Percentiles rank a stretch among this genome's conserved stretches.
These are phyloP conservation scores for Proctacanthus coquilletti DNA, from an alignment of 1,140 invertebrate genomes.

Conservation along the genomic window DNA sequence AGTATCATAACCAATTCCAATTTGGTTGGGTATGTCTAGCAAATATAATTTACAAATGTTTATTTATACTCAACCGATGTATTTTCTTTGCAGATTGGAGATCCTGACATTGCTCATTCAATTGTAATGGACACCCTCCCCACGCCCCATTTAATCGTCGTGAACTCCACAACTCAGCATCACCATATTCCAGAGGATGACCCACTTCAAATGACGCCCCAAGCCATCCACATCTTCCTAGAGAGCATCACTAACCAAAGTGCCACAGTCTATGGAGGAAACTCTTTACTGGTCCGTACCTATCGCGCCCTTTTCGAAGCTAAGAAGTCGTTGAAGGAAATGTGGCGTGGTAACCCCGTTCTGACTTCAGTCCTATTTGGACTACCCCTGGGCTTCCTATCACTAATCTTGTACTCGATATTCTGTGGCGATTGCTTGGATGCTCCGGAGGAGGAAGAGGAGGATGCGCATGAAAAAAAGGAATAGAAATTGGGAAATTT, in stretches of 20 bases:
- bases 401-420: constrained; percentile 85
- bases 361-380: constrained; percentile 76
- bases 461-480: constrained; percentile 31
- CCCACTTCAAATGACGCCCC: constrained; percentile 56
- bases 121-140: constrained; percentile 74
- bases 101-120: constrained; percentile 71
- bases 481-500: constrained; percentile 20
- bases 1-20: constrained; percentile 71
- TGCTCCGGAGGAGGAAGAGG: constrained; percentile 66
- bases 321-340: constrained; percentile 52
- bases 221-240: constrained; percentile 62
- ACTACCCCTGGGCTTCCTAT: constrained; percentile 75
- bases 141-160: constrained; percentile 71
- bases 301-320: constrained; percentile 67
- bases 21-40: constrained; percentile 61
- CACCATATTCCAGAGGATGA: constrained; percentile 81
- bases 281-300: constrained; percentile 49
- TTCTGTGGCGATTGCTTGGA: constrained; percentile 89
- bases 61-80: not conserved
- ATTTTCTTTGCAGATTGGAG: constrained; percentile 40
- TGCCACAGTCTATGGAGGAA: constrained; percentile 66
- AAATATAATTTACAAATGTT: not conserved
- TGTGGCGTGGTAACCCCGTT: constrained; percentile 85
- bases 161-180: constrained; percentile 79
- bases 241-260: constrained; percentile 57